Conservation (phyloP, 1,140 invertebrate genomes). For the Drosophila malerkotliana region DNA sequence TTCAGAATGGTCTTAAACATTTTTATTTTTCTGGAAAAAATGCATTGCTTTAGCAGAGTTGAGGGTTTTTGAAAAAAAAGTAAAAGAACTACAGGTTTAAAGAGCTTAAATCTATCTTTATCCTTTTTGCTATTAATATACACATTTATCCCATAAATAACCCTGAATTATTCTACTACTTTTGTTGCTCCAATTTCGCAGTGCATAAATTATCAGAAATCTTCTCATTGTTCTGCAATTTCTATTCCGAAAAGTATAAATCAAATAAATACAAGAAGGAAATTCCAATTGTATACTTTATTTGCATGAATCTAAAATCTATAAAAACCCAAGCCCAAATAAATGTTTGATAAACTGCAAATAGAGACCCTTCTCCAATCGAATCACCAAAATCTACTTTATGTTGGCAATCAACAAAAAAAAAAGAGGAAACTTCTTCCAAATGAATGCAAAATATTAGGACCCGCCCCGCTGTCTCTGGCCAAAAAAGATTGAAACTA, state of each 20-base stretch:
- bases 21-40: background rate
- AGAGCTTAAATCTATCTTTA: no score
- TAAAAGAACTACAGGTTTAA: background rate
- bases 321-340: constrained; percentile 11
- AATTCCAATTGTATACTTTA: constrained; percentile 15
- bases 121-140: background rate
- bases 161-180: background rate
- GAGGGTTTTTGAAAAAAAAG: background rate
- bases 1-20: background rate
- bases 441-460: constrained; percentile 45
- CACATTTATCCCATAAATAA: background rate
- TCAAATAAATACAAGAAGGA: constrained; percentile 7
- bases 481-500: constrained; percentile 29
- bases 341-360: constrained; percentile 20
- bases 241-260: constrained; percentile 8
- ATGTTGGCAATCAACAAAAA: background rate
- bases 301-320: constrained; percentile 13
- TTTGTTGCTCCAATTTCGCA: background rate
- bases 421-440: constrained; percentile 9
- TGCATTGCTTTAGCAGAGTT: background rate
- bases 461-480: constrained; percentile 13
- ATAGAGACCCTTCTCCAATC: background rate
- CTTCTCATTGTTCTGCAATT: constrained; percentile 8
- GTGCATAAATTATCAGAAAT: constrained; percentile 13
- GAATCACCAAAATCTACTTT: background rate